A percentile compares a stretch with the other conserved stretches of the same genome.
phyloP scores from a whole-genome alignment of 2,113 vertebrate genomes.

The Salvelinus alpinus region DNA sequence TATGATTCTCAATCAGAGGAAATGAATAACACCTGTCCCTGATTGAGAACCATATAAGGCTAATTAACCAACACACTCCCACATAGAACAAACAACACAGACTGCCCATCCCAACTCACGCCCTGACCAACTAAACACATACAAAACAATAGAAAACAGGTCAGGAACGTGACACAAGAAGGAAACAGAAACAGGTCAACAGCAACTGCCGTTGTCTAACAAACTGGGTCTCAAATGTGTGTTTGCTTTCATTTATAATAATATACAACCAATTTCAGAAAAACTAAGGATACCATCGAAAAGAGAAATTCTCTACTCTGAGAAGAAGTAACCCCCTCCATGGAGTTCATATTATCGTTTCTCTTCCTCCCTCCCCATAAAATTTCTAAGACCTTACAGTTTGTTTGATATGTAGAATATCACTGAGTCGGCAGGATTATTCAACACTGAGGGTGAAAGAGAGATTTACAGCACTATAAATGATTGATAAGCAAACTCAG shows the following conservation, averaged over 20 bases:
- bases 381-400: not conserved
- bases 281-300: not conserved
- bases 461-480: not conserved
- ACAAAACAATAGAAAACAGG: too few species aligned
- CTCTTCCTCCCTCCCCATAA: not conserved
- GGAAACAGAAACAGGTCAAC: constrained; percentile 6
- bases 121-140: too few species aligned
- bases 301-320: not conserved
- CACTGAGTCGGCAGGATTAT: not conserved
- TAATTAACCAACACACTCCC: too few species aligned
- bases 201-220: not conserved
- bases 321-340: not conserved
- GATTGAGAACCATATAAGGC: too few species aligned
- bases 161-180: too few species aligned
- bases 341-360: not conserved
- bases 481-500: too few species aligned
- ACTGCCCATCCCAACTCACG: too few species aligned
- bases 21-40: too few species aligned
- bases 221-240: not conserved
- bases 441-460: not conserved
- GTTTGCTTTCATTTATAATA: not conserved
- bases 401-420: not conserved
- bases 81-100: too few species aligned
- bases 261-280: not conserved
- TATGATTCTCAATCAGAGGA: too few species aligned